A percentile compares a stretch with the other conserved stretches of the same genome.
These are phyloP conservation scores for Leptinotarsa haldemani DNA, from an alignment of 2,888 invertebrate genomes.

Conservation along the genomic window DNA sequence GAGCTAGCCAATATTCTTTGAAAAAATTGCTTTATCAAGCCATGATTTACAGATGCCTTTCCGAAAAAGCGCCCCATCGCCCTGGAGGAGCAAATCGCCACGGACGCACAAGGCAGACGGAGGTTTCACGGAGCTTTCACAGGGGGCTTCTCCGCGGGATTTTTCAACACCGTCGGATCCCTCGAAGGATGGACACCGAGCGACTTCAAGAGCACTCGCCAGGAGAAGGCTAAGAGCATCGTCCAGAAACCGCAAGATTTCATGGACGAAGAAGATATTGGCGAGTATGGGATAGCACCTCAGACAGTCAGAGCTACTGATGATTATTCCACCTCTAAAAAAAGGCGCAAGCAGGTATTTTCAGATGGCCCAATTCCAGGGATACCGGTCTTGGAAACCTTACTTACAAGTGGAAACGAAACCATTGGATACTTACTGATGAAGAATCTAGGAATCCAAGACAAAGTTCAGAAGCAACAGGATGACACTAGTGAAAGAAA, in stretches of 20 bases:
- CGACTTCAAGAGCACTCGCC: constrained; percentile 89
- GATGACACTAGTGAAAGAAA: constrained; percentile 52
- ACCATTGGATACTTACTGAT: constrained; percentile 89
- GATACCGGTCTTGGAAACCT: constrained; percentile 76
- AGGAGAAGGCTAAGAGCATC: constrained; percentile 72
- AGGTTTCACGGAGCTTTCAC: constrained; percentile 99
- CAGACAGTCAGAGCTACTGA: constrained; percentile 82
- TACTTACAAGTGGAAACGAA: constrained; percentile 81
- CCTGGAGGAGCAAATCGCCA: constrained; percentile 88
- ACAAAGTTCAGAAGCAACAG: constrained; percentile 68
- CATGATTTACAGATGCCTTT: constrained; percentile 73
- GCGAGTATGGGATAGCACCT: constrained; percentile 96
- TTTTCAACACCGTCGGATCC: constrained; percentile 95
- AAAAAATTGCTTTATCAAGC: too few relatives aligned
- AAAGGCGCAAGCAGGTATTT: constrained; percentile 58
- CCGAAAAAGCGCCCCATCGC: constrained; percentile 84
- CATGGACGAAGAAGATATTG: constrained; percentile 98
- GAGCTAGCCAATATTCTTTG: too few relatives aligned
- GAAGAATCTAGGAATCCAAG: constrained; percentile 91
- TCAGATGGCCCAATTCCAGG: constrained; percentile 70
- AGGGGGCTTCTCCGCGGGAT: constrained; percentile 96
- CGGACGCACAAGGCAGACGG: constrained; percentile 88
- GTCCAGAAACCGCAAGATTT: constrained; percentile 88
- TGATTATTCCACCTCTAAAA: constrained; percentile 74
- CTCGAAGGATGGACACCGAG: constrained; percentile 95